Percentiles rank a stretch among this genome's conserved stretches.
Conservation (phyloP, 2,888 invertebrate genomes). For the Hofmannophila pseudospretella region DNA sequence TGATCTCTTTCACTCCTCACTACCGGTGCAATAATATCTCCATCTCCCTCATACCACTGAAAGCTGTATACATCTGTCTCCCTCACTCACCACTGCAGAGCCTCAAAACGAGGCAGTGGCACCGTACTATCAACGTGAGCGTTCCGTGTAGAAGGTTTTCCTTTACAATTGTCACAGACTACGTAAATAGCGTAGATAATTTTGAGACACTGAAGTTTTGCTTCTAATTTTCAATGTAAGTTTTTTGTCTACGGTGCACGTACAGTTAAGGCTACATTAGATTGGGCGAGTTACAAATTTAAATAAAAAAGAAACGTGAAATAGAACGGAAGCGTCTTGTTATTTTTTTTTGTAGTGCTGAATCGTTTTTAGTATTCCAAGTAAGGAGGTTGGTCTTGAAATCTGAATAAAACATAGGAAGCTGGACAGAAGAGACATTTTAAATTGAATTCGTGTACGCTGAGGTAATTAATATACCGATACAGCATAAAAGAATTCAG, state of each 20-base stretch:
- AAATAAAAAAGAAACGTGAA: conserved; percentile 24
- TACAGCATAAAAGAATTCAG: conserved; percentile 8
- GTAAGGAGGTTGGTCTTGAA: conserved; percentile 18
- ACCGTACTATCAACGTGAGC: conserved; percentile 62
- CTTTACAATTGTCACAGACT: conserved; percentile 50
- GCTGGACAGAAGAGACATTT: conserved; percentile 32
- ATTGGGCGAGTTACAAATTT: conserved; percentile 24
- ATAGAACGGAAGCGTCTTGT: conserved; percentile 14
- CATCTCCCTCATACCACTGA: conserved; percentile 35
- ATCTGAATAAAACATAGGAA: conserved; percentile 42
- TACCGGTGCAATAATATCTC: conserved; percentile 73
- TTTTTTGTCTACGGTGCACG: neutral
- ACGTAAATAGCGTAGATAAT: conserved; percentile 18
- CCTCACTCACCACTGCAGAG: conserved; percentile 71
- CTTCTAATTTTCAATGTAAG: conserved; percentile 7
- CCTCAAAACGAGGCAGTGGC: conserved; percentile 73
- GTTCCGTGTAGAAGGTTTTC: conserved; percentile 62
- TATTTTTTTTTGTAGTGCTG: conserved; percentile 17
- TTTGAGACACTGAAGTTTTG: conserved; percentile 20
- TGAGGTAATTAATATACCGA: conserved; percentile 28
- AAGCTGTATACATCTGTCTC: conserved; percentile 36
- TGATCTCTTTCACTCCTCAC: conserved; percentile 79
- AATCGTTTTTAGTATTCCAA: conserved; percentile 25
- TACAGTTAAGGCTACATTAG: conserved; percentile 5
- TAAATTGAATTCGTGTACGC: conserved; percentile 27